Conservation (phyloP, 2,888 invertebrate species). For the Lithosia quadra region DNA sequence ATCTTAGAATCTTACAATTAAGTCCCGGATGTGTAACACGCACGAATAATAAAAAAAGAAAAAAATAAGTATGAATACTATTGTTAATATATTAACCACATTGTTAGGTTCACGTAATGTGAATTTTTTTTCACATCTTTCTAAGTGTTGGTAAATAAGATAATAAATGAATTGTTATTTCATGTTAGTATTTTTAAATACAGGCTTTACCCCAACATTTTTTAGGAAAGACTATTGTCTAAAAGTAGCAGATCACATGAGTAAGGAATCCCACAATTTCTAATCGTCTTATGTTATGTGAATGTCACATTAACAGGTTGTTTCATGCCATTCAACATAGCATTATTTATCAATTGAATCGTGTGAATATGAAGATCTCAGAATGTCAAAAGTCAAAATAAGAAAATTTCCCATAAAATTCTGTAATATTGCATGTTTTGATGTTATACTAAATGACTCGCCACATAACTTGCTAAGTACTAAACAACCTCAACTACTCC, state of each 20-base stretch:
- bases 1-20: not conserved
- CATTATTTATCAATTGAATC: not conserved
- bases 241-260: not conserved
- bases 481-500: conserved; percentile 11
- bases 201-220: not conserved
- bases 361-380: not conserved
- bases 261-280: not conserved
- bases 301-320: not conserved
- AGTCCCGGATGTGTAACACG: not conserved
- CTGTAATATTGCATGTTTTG: conserved; percentile 7
- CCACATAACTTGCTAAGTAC: not conserved
- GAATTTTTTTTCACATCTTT: not conserved
- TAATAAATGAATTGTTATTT: not conserved
- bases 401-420: not conserved
- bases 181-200: not conserved
- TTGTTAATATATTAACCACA: not conserved
- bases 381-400: not conserved
- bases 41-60: not conserved
- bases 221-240: not conserved
- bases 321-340: not conserved
- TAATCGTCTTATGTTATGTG: conserved; percentile 1
- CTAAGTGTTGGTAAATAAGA: not conserved
- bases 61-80: not conserved
- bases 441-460: not conserved
- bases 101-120: not conserved